Base-by-base conservation (phyloP, 1,140 invertebrate genomes). In the Lordiphosa stackelbergi region DNA sequence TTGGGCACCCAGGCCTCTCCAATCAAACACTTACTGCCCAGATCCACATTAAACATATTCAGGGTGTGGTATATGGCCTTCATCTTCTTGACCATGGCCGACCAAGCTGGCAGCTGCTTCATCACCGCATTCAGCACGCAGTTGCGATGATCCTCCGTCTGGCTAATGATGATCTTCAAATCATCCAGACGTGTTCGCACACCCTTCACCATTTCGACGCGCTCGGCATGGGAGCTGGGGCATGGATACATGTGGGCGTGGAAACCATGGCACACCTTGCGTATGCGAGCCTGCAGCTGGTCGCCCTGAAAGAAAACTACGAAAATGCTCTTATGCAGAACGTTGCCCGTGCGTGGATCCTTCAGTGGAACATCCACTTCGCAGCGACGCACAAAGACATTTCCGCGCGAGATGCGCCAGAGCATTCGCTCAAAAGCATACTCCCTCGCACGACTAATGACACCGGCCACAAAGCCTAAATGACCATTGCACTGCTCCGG, bases 221-320 rank as follows among this genome's bases (percentile, higher is more conserved):
- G 90, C 81, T 99, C 98, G 28, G 91, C 90, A 59, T 94, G 93
- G 12, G 94, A 95, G 64, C 96, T 97, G 1, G 98, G 97, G 88
- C 97, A 99, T 0, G 96, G 96, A 89, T 99, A 99, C 58, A 98
- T 89, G 5, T 96, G 97, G 11, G 97, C 97, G 77, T 97, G 95
- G 88, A 98, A 99, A 49, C 97, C 98, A 62, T 96, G 93, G 88
- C 97, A 99, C 31, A 99, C 97, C 88, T 99, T 99, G 88, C 97
- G 97, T 4, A 99, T 97, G 52, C 97, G 92, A 3, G 91, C 92
- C 89, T 98, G 99, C 43, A 99, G 88, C 85, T 99, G 96, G 85
- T 99, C 98, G 43, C 98, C 98, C 96, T 99, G 98, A 91, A 98
- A 99, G 90, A 99, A 99, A 42, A 83, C 83, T 42, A 99, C 97